Evolutionary conservation across 1,140 invertebrate genomes (phyloP).

Genomic region (Hestina assimilis): DNA sequence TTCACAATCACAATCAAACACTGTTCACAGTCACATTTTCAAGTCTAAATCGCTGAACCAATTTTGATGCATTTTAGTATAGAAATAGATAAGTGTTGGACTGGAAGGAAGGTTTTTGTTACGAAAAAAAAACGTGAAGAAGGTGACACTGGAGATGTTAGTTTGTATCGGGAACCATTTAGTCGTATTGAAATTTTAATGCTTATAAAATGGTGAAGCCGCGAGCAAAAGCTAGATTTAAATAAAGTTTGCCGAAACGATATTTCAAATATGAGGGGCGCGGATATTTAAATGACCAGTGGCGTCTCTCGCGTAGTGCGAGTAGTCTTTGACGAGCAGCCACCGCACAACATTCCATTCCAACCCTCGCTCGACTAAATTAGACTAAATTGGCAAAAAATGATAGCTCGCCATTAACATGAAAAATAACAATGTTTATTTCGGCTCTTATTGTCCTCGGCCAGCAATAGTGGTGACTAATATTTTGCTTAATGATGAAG

Average conservation of each 20-base stretch:
- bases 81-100: too few species aligned
- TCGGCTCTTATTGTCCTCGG: not conserved
- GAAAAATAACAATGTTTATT: not conserved
- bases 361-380: conserved; percentile 1
- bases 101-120: too few species aligned
- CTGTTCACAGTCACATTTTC: too few species aligned
- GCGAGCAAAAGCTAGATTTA: too few species aligned
- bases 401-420: conserved; percentile 4
- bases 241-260: conserved; percentile 8
- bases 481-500: not conserved
- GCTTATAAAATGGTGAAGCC: too few species aligned
- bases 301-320: not conserved
- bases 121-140: too few species aligned
- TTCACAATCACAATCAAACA: too few species aligned
- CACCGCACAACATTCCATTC: conserved; percentile 18
- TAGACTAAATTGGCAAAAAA: conserved; percentile 14
- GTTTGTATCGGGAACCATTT: too few species aligned
- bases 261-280: conserved; percentile 43
- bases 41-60: too few species aligned
- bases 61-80: too few species aligned
- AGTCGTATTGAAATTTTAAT: too few species aligned
- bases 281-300: conserved; percentile 48
- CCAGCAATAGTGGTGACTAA: not conserved
- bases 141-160: too few species aligned
- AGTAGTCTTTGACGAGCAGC: conserved; percentile 25